phyloP scores from a whole-genome alignment of 2,797 vertebrate genomes.

The Pseudochromis fuscus region DNA sequence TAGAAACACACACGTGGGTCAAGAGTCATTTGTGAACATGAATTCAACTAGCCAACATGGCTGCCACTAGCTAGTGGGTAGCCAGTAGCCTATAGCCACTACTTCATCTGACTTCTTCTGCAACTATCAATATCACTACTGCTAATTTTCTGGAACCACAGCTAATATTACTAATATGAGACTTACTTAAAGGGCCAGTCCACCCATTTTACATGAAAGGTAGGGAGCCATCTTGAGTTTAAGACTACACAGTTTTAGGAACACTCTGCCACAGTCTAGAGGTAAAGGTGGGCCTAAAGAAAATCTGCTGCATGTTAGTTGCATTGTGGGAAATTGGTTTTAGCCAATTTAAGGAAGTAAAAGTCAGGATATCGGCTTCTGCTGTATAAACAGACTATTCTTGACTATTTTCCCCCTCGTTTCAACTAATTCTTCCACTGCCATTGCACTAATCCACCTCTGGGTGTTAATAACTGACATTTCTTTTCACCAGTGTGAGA shows the following conservation, averaged over 20 bases:
- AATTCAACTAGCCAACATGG: neutral
- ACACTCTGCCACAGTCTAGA: no score
- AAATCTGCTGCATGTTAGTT: neutral
- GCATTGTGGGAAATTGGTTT: constrained; percentile 13
- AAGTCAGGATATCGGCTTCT: no score
- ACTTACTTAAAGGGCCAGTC: neutral
- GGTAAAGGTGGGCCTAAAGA: no score
- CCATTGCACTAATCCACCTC: neutral
- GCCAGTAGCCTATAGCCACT: neutral
- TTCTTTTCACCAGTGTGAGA: neutral
- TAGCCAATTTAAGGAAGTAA: no score
- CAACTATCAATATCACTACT: neutral
- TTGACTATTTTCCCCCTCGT: no score
- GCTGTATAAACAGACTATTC: no score
- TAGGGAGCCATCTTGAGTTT: neutral
- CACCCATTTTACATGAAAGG: neutral
- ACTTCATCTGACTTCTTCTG: neutral
- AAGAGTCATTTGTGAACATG: neutral
- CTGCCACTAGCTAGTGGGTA: neutral
- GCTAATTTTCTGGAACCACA: neutral
- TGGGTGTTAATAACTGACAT: neutral
- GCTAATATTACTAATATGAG: neutral
- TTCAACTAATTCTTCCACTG: neutral
- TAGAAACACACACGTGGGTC: constrained; percentile 23
- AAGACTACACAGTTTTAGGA: neutral